Conservation (phyloP, 37 sponge, comb jelly and placozoan species). For the Diacarnus erythraeanus region DNA sequence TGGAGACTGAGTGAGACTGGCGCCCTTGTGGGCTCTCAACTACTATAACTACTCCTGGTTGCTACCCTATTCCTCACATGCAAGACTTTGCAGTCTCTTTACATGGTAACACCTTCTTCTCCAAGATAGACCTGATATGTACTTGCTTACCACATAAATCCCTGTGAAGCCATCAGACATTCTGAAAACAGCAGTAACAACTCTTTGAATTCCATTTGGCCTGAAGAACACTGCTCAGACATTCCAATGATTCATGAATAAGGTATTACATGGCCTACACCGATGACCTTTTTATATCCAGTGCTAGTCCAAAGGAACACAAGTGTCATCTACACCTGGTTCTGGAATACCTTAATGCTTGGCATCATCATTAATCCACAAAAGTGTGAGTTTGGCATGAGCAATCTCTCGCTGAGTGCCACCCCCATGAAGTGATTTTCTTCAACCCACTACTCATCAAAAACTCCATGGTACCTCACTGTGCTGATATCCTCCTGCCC, state of each 20-base stretch:
- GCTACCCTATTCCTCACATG: constrained; percentile 68
- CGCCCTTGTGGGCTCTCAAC: constrained; percentile 76
- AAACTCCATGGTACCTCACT: constrained; percentile 30
- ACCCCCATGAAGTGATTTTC: constrained; percentile 23
- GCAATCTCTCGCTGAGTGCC: constrained; percentile 14
- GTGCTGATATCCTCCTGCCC: constrained; percentile 31
- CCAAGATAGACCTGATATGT: constrained; percentile 52
- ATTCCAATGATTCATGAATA: constrained; percentile 50
- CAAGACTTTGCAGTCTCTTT: constrained; percentile 57
- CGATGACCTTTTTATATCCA: constrained; percentile 53
- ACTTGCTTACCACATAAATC: no score
- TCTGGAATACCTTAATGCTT: no score
- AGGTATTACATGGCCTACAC: constrained; percentile 56
- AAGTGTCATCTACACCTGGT: constrained; percentile 33
- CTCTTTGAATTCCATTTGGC: no score
- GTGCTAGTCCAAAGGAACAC: constrained; percentile 43
- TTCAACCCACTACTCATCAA: constrained; percentile 6
- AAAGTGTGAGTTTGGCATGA: constrained; percentile 39
- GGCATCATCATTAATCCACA: no score
- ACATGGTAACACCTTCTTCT: constrained; percentile 61
- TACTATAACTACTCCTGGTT: constrained; percentile 36
- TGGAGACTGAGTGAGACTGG: constrained; percentile 50
- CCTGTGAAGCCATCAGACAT: constrained; percentile 44
- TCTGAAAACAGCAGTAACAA: constrained; percentile 55
- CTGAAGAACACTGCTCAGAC: no score